A percentile compares a stretch with the other conserved stretches of the same genome.
phyloP scores from a whole-genome alignment of 2,113 vertebrate species.

The Leptosomus discolor region DNA sequence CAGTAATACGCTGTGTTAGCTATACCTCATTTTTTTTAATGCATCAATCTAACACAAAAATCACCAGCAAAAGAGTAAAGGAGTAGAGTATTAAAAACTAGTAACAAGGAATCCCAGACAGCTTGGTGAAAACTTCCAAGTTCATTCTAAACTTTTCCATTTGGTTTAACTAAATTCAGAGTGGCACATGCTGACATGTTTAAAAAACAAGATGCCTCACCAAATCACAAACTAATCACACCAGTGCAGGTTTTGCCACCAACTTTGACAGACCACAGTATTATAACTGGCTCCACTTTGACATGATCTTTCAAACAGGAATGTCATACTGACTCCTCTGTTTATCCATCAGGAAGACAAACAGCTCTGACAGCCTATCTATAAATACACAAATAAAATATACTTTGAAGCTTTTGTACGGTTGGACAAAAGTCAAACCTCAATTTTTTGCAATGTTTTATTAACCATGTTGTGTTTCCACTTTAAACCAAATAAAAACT shows the following conservation, averaged over 20 bases:
- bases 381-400: background rate
- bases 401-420: background rate
- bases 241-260: background rate
- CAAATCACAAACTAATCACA: background rate
- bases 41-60: background rate
- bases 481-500: background rate
- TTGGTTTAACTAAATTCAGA: background rate
- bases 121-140: background rate
- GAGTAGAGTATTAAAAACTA: background rate
- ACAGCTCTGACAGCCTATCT: background rate
- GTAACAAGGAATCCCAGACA: background rate
- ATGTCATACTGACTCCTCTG: background rate
- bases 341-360: background rate
- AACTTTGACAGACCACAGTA: background rate
- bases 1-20: background rate
- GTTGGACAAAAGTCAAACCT: background rate
- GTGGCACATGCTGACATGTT: background rate
- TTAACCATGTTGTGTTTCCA: background rate
- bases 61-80: background rate
- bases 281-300: background rate
- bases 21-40: background rate
- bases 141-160: fast-evolving
- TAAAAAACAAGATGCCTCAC: background rate
- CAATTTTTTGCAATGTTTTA: background rate
- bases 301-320: background rate